Evolutionary conservation across 2,113 vertebrate genomes (phyloP).

Genomic region (Eurystomus gularis): DNA sequence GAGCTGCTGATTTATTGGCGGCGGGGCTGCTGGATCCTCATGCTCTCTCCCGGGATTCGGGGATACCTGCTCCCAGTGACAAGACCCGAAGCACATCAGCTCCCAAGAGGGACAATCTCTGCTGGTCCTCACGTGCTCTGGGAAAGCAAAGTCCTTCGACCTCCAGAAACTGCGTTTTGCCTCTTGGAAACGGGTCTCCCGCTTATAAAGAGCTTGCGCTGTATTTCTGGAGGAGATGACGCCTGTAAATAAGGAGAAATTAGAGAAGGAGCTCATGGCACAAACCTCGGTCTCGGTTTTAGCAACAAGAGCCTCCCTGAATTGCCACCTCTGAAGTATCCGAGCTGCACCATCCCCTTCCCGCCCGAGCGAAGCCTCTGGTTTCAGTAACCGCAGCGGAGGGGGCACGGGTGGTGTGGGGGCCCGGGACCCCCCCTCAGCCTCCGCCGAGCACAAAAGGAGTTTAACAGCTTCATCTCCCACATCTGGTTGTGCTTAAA

Average conservation of each 20-base stretch:
- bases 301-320: accelerated
- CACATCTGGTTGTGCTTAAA: conserved; percentile 72
- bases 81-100: accelerated
- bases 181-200: neutral
- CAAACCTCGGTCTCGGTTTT: neutral
- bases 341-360: neutral
- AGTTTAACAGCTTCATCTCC: conserved; percentile 45
- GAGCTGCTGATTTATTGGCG: conserved; percentile 25
- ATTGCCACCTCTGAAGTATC: neutral
- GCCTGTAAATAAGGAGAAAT: accelerated
- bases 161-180: neutral
- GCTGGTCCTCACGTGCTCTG: accelerated
- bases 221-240: accelerated
- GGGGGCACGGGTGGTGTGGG: neutral
- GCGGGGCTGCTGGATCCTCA: neutral
- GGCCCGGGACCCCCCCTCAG: neutral
- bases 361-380: neutral
- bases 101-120: accelerated
- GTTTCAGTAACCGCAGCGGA: neutral
- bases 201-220: accelerated
- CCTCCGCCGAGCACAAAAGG: conserved; percentile 12
- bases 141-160: neutral
- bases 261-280: accelerated
- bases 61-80: neutral
- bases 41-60: neutral